phyloP scores from a whole-genome alignment of 2,797 vertebrate genomes.

The Gymnoscopelus microlampas region DNA sequence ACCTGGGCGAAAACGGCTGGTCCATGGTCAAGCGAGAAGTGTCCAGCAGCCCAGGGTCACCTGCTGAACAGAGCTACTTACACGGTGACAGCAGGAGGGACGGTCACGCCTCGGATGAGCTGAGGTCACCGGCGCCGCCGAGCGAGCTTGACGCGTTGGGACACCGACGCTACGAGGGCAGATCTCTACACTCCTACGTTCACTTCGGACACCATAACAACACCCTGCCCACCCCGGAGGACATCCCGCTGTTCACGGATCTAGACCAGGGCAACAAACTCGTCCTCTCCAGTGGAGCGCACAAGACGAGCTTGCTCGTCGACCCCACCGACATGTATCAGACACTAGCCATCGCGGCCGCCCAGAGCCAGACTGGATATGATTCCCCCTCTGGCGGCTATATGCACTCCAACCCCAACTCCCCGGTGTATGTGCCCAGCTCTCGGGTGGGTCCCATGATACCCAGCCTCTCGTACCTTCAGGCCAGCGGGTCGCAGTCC shows the following conservation, averaged over 20 bases:
- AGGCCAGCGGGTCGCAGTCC: constrained; percentile 85
- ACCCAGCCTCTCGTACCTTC: constrained; percentile 91
- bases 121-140: constrained; percentile 78
- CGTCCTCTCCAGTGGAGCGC: constrained; percentile 87
- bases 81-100: constrained; percentile 82
- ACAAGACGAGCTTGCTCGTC: constrained; percentile 88
- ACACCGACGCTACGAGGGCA: constrained; percentile 82
- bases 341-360: constrained; percentile 91
- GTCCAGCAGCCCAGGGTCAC: constrained; percentile 84
- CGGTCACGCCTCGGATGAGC: constrained; percentile 78
- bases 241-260: constrained; percentile 93
- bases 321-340: constrained; percentile 95
- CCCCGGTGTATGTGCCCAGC: constrained; percentile 95
- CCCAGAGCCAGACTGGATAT: constrained; percentile 90
- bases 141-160: constrained; percentile 86
- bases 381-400: constrained; percentile 89
- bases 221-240: constrained; percentile 85
- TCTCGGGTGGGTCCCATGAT: constrained; percentile 93
- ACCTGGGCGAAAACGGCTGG: constrained; percentile 95
- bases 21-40: constrained; percentile 92
- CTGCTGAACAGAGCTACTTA: constrained; percentile 83
- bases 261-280: constrained; percentile 94
- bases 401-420: constrained; percentile 94
- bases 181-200: constrained; percentile 86
- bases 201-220: constrained; percentile 87